phyloP scores from a whole-genome alignment of 2,888 invertebrate genomes.

The Netelia inedita region DNA sequence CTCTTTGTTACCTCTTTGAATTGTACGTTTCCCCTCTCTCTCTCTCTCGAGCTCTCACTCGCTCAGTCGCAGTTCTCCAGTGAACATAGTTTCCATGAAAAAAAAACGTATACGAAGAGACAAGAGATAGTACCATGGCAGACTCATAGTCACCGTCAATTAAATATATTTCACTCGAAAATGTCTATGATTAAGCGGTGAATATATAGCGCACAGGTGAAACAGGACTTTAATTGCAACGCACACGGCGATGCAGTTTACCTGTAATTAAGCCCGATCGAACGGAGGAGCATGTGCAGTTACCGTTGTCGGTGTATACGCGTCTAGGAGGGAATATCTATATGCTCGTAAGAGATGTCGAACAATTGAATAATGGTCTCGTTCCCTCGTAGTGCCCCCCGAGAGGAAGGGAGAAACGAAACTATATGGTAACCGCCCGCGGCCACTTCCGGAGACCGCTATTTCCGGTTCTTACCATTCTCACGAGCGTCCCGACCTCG shows the following conservation, averaged over 20 bases:
- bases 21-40: not conserved
- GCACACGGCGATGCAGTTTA: conserved; percentile 7
- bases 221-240: conserved; percentile 52
- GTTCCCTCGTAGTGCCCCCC: conserved; percentile 26
- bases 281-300: conserved; percentile 50
- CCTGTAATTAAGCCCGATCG: conserved; percentile 61
- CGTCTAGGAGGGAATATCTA: conserved; percentile 22
- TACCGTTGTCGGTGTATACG: conserved; percentile 20
- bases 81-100: conserved; percentile 7
- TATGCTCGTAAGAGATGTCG: conserved; percentile 45
- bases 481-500: conserved; percentile 49
- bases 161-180: conserved; percentile 40
- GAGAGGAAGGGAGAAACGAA: not conserved
- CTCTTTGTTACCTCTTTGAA: conserved; percentile 37
- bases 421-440: conserved; percentile 40
- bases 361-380: conserved; percentile 66
- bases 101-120: conserved; percentile 10
- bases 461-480: conserved; percentile 75
- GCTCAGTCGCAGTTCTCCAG: not conserved
- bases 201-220: conserved; percentile 1
- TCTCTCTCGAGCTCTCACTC: not conserved
- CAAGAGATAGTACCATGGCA: conserved; percentile 13
- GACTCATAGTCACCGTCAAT: conserved; percentile 19
- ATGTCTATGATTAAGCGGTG: conserved; percentile 46
- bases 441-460: conserved; percentile 74